These are phyloP conservation scores for Beroe ovata DNA, from an alignment of 37 sponge, comb jelly and placozoan species.

Conservation along the genomic window DNA sequence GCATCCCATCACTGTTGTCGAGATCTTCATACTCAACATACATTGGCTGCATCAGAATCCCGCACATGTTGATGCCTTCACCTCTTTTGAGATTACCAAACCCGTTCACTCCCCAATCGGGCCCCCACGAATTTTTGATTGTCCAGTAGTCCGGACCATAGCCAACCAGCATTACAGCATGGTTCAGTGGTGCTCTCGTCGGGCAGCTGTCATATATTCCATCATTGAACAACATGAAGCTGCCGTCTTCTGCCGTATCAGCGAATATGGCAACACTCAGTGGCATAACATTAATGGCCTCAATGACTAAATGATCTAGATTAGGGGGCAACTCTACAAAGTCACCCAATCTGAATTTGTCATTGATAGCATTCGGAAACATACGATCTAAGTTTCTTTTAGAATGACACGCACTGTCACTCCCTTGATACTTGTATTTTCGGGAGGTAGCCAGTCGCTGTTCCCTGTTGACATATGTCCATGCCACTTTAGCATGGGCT, in stretches of 20 bases:
- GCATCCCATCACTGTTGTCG: background rate
- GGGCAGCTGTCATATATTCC: conserved; percentile 33
- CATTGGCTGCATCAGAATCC: background rate
- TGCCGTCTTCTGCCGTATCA: background rate
- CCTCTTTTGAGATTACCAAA: conserved; percentile 12
- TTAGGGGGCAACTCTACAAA: background rate
- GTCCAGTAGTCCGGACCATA: conserved; percentile 47
- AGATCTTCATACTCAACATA: conserved; percentile 24
- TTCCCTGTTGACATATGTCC: background rate
- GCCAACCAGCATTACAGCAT: conserved; percentile 1
- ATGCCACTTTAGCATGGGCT: background rate
- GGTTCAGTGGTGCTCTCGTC: background rate
- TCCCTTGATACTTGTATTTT: background rate
- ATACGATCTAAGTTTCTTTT: background rate
- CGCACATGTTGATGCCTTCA: conserved; percentile 54
- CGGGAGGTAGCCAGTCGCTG: background rate
- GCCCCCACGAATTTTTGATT: conserved; percentile 54
- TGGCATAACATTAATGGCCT: conserved; percentile 30
- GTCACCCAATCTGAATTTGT: background rate
- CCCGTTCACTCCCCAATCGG: conserved; percentile 50
- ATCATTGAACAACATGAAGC: background rate
- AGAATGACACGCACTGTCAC: background rate
- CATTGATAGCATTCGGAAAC: conserved; percentile 5
- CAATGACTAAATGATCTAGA: background rate
- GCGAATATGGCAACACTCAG: conserved; percentile 1